Base-by-base conservation (phyloP, 2,113 vertebrate genomes). In the Romanogobio albipinnatus region DNA sequence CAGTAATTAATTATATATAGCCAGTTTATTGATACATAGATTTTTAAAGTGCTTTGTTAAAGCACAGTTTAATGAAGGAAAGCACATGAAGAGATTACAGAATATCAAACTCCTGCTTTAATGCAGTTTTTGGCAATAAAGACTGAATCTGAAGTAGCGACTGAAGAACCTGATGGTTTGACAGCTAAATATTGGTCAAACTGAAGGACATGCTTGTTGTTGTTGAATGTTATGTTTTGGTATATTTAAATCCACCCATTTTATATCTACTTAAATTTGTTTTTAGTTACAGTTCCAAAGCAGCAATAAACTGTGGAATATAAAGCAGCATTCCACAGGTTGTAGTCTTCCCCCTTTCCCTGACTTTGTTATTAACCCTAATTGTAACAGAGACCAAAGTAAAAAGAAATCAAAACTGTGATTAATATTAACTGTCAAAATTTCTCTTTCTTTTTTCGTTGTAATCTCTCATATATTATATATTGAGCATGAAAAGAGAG, bases 331-430 rank as follows among this genome's bases (percentile, higher is more conserved):
- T 71, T 70, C 68, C 51, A 43, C 49, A 79, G 51, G 33, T 58
- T 33, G 43, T 64, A 71, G 75, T 85, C 84, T 85, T 85, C 77
- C 56, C 53, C 43, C 14, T 33, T 79, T 43, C 36, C 75, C 24
- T 43, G 47, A n/a, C 39, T 51, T 58, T 61, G 14, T 49, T 9
- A 64, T 59, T 61, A 85, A 66, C 75, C 3, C 45, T 36, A 77
- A 17, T 14, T 39, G 15, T 19, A 70, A 47, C 45, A 26, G n/a
- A 78, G 64, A 85, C 84, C 84, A 85, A 81, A 85, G 84, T 79
- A 53, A 78, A 53, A 26, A 45, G 56, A 49, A 53, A 59, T 71
- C 9, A 26, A 56, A 43, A 62, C 77, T 81, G 64, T 85, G 53
- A 73, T 68, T 8, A 17, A 22, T 68, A 33, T 33, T 36, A 22